phyloP scores from a whole-genome alignment of 2,888 invertebrate genomes.

The Diarsia rubi region DNA sequence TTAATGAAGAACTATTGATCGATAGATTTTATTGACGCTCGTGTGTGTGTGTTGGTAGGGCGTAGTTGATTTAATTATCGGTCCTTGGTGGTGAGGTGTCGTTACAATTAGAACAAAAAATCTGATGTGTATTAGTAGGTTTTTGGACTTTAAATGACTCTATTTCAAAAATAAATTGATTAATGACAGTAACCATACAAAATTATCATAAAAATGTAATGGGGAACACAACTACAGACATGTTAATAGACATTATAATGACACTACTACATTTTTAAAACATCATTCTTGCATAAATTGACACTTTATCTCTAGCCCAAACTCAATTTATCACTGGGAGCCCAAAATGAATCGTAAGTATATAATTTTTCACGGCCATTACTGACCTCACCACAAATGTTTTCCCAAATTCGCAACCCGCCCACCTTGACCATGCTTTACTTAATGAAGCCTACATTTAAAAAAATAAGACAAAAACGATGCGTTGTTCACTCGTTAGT shows the following conservation, averaged over 20 bases:
- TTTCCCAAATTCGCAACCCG: constrained; percentile 42
- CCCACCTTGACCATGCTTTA: constrained; percentile 66
- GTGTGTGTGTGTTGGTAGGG: constrained; percentile 12
- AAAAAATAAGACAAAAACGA: constrained; percentile 61
- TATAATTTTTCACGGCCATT: constrained; percentile 31
- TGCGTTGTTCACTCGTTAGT: constrained; percentile 45
- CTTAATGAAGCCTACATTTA: constrained; percentile 63
- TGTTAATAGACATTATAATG: constrained; percentile 10
- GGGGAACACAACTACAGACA: neutral
- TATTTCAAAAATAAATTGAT: constrained; percentile 1
- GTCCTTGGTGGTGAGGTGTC: constrained; percentile 5
- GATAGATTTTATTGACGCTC: constrained; percentile 39
- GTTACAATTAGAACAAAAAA: constrained; percentile 18
- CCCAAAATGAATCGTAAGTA: constrained; percentile 5
- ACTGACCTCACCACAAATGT: constrained; percentile 41
- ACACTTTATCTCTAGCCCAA: neutral
- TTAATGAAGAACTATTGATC: constrained; percentile 65
- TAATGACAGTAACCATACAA: neutral
- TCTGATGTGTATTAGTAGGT: neutral
- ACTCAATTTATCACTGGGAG: constrained; percentile 11
- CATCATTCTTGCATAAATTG: neutral
- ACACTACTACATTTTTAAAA: neutral
- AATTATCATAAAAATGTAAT: constrained; percentile 7
- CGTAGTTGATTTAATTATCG: constrained; percentile 27
- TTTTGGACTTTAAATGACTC: constrained; percentile 12